Base-by-base conservation (phyloP, 2,888 invertebrate genomes). In the Cryptocheilus praepositus region DNA sequence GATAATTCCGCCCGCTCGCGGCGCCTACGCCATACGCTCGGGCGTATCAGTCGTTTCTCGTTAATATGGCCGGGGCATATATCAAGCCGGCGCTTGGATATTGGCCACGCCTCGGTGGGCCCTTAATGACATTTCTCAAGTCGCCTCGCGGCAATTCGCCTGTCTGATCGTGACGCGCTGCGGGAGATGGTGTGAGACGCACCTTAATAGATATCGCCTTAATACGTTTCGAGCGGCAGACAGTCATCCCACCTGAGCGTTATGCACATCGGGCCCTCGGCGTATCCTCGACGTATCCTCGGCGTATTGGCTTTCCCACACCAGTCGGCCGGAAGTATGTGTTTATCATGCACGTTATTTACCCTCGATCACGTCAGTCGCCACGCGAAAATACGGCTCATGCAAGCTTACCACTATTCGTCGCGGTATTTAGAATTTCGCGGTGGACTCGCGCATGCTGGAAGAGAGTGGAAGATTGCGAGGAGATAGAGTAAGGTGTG, bases 91-190 rank as follows among this genome's bases (percentile, higher is more conserved):
- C 46, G 59, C 11, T 61, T 58, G 71, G 65, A 83, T 82, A 83
- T 83, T 82, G 81, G 79, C 71, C 68, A 71, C 76, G 83, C 75
- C 73, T 80, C 73, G 76, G 67, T 74, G 76, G 76, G 70, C 78
- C 72, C 75, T 73, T 80, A 81, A 84, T 79, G 83, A 81, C 81
- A 77, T 83, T 83, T 82, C 79, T 75, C 76, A 75, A 79, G 73
- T 76, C 74, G 83, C 16, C 81, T 76, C 66, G 68, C 67, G 75
- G 82, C 82, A 71, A 76, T 78, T 82, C 76, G 54, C 60, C 54
- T 45, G 66, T 64, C 69, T 56, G 69, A 67, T 74, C 53, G 45
- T 64, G 58, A 57, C 58, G 53, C 28, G 46, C 43, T 19, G 36
- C 15, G 56, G 36, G 43, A 22, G 15, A 19, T 52, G 57, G 52